Base-by-base conservation (phyloP, 2,797 vertebrate species). In the Siniperca undulata region DNA sequence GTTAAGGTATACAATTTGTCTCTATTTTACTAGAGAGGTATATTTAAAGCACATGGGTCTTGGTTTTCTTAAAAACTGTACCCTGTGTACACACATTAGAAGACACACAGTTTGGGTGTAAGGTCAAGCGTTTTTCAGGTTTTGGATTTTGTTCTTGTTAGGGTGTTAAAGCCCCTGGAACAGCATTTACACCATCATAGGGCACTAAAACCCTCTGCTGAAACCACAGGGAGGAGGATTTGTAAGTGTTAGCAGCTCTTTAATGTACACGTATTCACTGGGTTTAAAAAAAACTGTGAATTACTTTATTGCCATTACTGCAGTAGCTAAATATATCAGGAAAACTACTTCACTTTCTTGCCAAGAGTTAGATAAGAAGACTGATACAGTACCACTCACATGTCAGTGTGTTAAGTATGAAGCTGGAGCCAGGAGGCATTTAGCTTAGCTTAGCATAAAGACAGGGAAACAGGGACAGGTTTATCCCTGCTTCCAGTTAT, bases 1-100 rank as follows among this genome's bases (percentile, higher is more conserved):
- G 75, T 78, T 34, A 79, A 88, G 40, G 77, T 86, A 80, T 83
- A 88, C 88, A 88, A 79, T 91, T 92, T 89, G 88, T 91, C 90
- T 86, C 72, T 56, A 40, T 83, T 77, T 87, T 62, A 78, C 76
- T 50, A 16, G 30, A 71, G 69, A 64, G 74, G 73, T 84, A 40
- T 78, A 86, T 88, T 88, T 87, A 82, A 84, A 75, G 74, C 61
- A 44, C 56, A n/a, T 30, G 7, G 40, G 24, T 77, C 42, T 66
- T 48, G 75, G 68, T 80, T 71, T 84, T 81, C 64, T 44, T 65
- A 62, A 59, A 46, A 60, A 69, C 75, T 55, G 50, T 16, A 22
- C 38, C 16, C 53, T 67, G 52, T 70, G 62, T 46, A 70, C 59
- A 27, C 61, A 48, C 20, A 38, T 12, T 34, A 19, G 19, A 78